Base-by-base conservation (phyloP, 2,113 vertebrate species). In the Machaerirhynchus nigripectus region DNA sequence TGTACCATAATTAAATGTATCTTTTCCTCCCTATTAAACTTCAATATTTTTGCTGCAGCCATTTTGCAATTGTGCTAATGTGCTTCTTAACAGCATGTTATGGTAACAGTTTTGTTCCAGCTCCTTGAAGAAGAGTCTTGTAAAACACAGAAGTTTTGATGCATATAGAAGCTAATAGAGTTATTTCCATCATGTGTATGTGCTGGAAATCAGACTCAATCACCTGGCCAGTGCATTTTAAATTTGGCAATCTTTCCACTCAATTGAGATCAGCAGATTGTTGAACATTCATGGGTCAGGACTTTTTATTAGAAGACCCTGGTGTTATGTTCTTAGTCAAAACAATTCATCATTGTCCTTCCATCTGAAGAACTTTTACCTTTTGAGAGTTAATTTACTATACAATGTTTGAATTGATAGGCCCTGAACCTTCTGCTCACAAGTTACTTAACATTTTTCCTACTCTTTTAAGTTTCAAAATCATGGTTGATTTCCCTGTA, bases 331-430 rank as follows among this genome's bases (percentile, higher is more conserved):
- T 76, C 69, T 83, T 15, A 2, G 44, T 95, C 96, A 96, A 92
- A 96, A 90, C 67, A 95, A 89, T 96, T 96, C 60, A 87, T 94
- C 79, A 91, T 80, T 84, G 49, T 57, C n/a, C 28, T 96, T 97
- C 75, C 67, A 63, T 93, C 42, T 94, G 94, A 96, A 87, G 42
- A 85, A 78, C 11, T 87, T 96, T 94, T 84, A 93, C 0, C n/a
- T 84, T 86, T 68, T 90, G 21, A 65, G 47, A 96, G 42, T 90
- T 97, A 96, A 97, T 96, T 97, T 97, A 94, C 71, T 95, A 52
- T 61, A 79, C 47, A 81, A 88, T 93, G 39, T 93, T 84, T 65
- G 33, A 93, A 95, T 96, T 91, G 52, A 42, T 78, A 80, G 40
- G 44, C 11, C 40, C 60, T 85, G 80, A 91, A 88, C 91, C 30